These are phyloP conservation scores for Cryptosula pallasiana DNA, from an alignment of 2,888 invertebrate genomes.

Conservation along the genomic window DNA sequence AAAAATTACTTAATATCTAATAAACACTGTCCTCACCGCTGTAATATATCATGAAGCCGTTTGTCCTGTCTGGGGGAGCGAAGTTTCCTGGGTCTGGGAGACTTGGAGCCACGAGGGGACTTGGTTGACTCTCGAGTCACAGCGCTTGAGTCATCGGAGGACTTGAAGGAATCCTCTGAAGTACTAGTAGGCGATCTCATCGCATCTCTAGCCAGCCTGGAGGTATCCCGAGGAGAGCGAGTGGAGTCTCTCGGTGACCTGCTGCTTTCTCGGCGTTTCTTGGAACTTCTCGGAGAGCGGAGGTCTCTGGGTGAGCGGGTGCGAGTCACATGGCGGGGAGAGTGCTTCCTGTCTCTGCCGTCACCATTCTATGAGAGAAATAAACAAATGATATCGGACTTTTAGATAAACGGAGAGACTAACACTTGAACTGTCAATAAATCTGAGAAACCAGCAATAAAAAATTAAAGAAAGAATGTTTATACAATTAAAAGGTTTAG, in stretches of 20 bases:
- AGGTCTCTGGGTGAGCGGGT: neutral
- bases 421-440: too few relatives aligned
- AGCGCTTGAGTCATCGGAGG: neutral
- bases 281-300: neutral
- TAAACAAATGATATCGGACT: neutral
- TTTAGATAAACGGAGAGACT: too few relatives aligned
- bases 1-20: too few relatives aligned
- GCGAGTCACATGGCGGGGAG: neutral
- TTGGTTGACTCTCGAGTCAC: neutral
- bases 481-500: too few relatives aligned
- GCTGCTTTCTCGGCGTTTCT: neutral
- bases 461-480: too few relatives aligned
- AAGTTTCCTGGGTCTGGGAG: neutral
- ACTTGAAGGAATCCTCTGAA: neutral
- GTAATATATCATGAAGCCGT: neutral
- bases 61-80: neutral
- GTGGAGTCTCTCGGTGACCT: neutral
- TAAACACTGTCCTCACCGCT: neutral
- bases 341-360: neutral
- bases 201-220: neutral
- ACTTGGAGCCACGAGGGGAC: constrained; percentile 5
- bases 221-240: neutral
- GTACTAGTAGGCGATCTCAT: neutral
- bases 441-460: too few relatives aligned
- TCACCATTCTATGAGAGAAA: neutral